Conservation (phyloP, 2,113 vertebrate species). For the Gymnobelideus leadbeateri region DNA sequence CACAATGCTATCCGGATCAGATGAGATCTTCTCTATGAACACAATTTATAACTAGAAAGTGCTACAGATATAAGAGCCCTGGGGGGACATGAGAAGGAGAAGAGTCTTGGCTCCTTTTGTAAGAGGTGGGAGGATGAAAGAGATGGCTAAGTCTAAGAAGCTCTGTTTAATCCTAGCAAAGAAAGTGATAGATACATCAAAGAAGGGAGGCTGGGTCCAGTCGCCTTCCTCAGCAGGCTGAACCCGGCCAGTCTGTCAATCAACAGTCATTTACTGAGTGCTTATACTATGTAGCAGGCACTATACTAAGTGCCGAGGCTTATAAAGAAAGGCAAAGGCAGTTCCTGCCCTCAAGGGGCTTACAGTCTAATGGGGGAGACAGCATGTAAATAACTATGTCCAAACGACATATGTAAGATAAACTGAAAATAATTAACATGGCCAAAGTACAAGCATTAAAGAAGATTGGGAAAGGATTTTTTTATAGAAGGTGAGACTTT, state of each 20-base stretch:
- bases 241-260: neutral
- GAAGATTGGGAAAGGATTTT: no score
- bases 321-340: no score
- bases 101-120: neutral
- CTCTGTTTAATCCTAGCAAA: neutral
- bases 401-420: neutral
- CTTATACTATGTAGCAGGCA: neutral
- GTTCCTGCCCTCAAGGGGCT: neutral
- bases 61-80: neutral
- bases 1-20: neutral
- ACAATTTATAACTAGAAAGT: neutral
- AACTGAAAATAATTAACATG: neutral
- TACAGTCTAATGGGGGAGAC: neutral
- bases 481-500: neutral
- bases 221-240: no score
- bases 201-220: no score
- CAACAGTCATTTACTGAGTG: neutral
- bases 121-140: neutral
- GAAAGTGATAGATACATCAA: neutral
- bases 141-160: neutral
- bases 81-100: neutral
- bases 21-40: neutral
- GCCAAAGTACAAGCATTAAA: neutral
- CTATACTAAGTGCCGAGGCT: no score
- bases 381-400: neutral